These are phyloP conservation scores for Microcebus lehilahytsara DNA, from an alignment of 2,113 vertebrate species.

Conservation along the genomic window DNA sequence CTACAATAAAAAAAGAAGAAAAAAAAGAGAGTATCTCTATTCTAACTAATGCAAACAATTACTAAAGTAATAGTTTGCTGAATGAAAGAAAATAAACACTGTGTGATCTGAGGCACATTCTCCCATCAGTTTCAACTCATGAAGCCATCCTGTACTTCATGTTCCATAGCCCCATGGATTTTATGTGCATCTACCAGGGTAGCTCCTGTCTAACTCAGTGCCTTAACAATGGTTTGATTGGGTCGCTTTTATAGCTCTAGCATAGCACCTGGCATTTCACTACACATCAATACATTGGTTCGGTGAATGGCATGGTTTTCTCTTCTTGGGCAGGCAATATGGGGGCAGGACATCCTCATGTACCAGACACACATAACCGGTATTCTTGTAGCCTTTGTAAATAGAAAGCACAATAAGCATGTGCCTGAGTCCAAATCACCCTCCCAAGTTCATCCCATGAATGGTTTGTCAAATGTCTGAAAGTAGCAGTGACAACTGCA, in stretches of 20 bases:
- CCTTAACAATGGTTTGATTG: neutral
- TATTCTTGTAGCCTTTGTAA: neutral
- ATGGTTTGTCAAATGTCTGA: conserved; percentile 30
- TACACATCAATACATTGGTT: neutral
- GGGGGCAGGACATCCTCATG: neutral
- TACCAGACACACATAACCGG: neutral
- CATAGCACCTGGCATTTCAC: neutral
- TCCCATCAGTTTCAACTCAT: neutral
- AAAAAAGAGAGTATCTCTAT: neutral
- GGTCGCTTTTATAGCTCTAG: neutral
- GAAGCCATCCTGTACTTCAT: neutral
- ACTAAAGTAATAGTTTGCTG: neutral
- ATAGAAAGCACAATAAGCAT: neutral
- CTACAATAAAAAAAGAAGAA: too few relatives aligned
- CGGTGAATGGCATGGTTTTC: neutral
- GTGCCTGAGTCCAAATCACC: neutral
- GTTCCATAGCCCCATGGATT: too few relatives aligned
- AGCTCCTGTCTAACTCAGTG: neutral
- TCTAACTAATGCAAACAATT: neutral
- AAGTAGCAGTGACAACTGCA: conserved; percentile 18
- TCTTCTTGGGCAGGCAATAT: neutral
- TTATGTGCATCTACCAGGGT: neutral
- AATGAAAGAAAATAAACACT: neutral
- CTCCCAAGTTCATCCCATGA: neutral
- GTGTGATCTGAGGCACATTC: neutral